phyloP scores from a whole-genome alignment of 35 echinoderm and acorn worm species.

The Antedon bifida region DNA sequence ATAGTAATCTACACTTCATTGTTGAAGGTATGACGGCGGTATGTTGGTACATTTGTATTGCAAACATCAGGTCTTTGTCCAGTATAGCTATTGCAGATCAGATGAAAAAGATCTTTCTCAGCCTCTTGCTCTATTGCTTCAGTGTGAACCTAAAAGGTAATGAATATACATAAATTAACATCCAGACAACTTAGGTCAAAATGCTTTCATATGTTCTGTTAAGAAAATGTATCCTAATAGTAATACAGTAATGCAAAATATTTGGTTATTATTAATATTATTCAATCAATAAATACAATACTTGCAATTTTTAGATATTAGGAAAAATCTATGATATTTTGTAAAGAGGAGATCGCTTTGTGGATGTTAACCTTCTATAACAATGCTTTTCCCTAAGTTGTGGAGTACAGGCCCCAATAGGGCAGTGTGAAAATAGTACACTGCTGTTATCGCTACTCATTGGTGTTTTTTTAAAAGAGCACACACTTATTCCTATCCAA shows the following conservation, averaged over 20 bases:
- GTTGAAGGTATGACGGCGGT: background rate
- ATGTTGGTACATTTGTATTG: background rate
- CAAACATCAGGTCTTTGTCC: background rate
- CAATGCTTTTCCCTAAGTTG: no score
- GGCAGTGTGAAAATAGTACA: background rate
- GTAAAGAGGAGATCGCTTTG: no score
- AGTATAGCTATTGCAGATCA: conserved; percentile 6
- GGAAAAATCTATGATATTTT: no score
- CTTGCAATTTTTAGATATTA: no score
- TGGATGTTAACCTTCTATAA: no score
- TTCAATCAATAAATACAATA: no score
- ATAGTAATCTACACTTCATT: background rate
- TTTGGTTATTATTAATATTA: no score
- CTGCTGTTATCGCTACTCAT: background rate
- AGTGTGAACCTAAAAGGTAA: background rate
- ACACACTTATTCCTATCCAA: no score
- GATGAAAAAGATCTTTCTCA: background rate
- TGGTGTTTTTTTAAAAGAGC: background rate
- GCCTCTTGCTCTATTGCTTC: background rate
- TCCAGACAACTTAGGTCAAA: background rate
- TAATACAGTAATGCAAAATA: no score
- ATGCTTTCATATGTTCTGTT: no score
- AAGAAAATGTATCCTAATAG: no score
- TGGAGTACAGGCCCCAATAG: no score
- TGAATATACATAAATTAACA: background rate